These are phyloP conservation scores for Calyptommatus sinebrachiatus DNA, from an alignment of 2,113 vertebrate species.

Conservation along the genomic window DNA sequence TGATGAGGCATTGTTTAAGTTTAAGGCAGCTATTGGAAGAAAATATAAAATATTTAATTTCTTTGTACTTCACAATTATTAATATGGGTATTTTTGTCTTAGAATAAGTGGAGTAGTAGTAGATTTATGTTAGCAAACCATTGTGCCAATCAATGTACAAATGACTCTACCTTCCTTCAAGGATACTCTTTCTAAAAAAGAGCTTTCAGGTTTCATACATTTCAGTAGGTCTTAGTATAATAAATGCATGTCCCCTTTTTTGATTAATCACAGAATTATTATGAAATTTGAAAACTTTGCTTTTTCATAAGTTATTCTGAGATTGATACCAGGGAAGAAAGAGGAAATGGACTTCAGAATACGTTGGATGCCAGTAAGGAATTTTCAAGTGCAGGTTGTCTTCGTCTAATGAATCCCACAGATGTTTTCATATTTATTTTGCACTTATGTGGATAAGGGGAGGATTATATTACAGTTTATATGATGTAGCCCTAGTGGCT, in stretches of 20 bases:
- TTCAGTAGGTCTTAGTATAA: rapidly evolving
- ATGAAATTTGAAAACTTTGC: not conserved
- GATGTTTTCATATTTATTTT: not conserved
- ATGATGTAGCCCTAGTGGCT: not conserved
- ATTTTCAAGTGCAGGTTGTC: not conserved
- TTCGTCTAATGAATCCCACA: not conserved
- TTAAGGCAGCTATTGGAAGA: not conserved
- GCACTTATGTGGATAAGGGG: not conserved
- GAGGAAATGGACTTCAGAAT: not conserved
- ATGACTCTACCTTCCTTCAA: not conserved
- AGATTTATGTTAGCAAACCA: not conserved
- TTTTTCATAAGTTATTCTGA: constrained; percentile 9
- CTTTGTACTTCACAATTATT: not conserved
- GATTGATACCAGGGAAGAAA: not conserved
- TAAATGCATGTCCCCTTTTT: not conserved
- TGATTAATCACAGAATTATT: not conserved
- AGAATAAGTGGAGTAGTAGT: not conserved
- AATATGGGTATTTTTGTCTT: not conserved
- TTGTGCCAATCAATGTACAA: not conserved
- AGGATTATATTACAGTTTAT: not conserved
- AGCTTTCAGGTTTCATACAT: not conserved
- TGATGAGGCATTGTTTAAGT: not conserved
- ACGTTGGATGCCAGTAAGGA: not conserved
- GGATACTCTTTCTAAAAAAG: not conserved
- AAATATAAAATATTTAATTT: not conserved